phyloP scores from a whole-genome alignment of 2,113 vertebrate genomes.

The Callospermophilus lateralis region DNA sequence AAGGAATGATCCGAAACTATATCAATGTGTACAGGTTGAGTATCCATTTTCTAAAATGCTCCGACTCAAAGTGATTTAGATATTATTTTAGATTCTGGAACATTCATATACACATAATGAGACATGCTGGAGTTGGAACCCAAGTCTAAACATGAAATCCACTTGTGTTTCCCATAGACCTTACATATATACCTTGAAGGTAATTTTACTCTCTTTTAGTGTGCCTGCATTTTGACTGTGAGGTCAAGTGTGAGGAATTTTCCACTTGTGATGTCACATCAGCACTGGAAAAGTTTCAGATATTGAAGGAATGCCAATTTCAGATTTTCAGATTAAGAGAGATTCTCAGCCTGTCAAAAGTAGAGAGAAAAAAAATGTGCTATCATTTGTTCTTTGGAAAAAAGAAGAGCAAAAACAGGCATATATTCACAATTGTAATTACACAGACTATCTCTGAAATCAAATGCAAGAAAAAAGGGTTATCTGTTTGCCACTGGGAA shows the following conservation, averaged over 20 bases:
- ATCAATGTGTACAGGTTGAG: background rate
- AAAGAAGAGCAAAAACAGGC: background rate
- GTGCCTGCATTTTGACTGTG: background rate
- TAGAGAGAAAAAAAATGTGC: background rate
- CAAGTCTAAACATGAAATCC: background rate
- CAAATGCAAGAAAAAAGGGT: background rate
- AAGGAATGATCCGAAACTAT: background rate
- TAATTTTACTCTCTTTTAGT: background rate
- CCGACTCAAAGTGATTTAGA: background rate
- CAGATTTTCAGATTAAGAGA: background rate
- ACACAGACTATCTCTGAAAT: background rate
- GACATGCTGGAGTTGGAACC: background rate
- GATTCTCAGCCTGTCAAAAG: too few relatives aligned
- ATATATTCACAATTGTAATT: background rate
- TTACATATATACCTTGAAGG: background rate
- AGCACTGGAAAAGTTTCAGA: background rate
- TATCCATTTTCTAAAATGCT: background rate
- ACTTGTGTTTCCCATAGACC: background rate
- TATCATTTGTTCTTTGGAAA: background rate
- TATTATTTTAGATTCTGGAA: background rate
- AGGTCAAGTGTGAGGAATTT: background rate
- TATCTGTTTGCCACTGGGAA: background rate
- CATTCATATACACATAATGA: too few relatives aligned
- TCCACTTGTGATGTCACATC: background rate
- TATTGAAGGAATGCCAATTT: background rate